Evolutionary conservation across 2,113 vertebrate genomes (phyloP), one percentile per base, ranked within the genome.

Genomic region (Circaetus cinerascens): DNA sequence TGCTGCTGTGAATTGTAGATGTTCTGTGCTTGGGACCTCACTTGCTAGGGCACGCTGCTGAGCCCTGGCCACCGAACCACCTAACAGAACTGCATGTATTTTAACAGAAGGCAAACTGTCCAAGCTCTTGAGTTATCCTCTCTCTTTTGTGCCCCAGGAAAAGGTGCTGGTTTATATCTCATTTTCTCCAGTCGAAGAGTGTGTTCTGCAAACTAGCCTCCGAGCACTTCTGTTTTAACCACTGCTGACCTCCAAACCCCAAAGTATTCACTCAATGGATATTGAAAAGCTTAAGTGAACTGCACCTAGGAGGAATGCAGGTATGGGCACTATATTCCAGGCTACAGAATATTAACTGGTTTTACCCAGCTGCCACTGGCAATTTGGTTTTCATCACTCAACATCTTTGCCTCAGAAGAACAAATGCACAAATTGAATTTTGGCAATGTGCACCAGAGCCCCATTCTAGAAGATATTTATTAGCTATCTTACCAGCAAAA

Each of bases 351-450:
- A 63, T 67, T 82, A 79, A 50, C 48, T 56, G 21, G 10, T 36
- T 86, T 95, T 84, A 88, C 29, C 64, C 29, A 76, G 60, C 38
- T 25, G 10, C 77, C 50, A 73, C 45, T 34, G 53, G 57, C 38
- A 90, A 48, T 86, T 96, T 84, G 32, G 26, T 89, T 97, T 94
- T 68, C 56, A 63, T 90, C 81, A 83, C 72, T 94, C 77, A 79
- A 13, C 41, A 45, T 76, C 73, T 77, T 84, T 75, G 45, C 38
- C 45, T 86, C 80, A 80, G 56, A 86, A 86, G 57, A 86, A 78
- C 34, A 94, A 93, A 93, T 63, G 43, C 40, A 78, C 43, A 86
- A 74, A 67, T 6, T 64, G 41, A 78, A 72, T 76, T 91, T 90
- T 89, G 84, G 90, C 73, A 80, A 79, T 36, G 34, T 60, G 30